phyloP scores from a whole-genome alignment of 1,140 invertebrate species.

The Aphidius gifuensis region DNA sequence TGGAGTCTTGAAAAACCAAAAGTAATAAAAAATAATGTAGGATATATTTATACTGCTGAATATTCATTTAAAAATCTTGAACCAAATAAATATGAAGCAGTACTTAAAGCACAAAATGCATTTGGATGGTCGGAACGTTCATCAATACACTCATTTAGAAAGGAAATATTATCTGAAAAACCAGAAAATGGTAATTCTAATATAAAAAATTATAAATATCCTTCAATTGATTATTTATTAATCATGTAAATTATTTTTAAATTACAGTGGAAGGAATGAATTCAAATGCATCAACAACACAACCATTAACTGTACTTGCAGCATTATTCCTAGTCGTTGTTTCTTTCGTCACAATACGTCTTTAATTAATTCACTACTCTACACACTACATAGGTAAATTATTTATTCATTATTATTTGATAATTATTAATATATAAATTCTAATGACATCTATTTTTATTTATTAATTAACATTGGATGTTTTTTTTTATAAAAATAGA shows the following conservation, averaged over 20 bases:
- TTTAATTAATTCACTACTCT: constrained; percentile 39
- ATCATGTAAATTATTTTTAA: constrained; percentile 1
- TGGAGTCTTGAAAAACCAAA: constrained; percentile 34
- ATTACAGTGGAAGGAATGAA: constrained; percentile 30
- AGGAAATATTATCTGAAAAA: constrained; percentile 25
- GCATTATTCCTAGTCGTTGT: constrained; percentile 42
- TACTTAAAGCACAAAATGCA: constrained; percentile 36
- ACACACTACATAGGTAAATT: constrained; percentile 37
- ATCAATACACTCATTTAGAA: constrained; percentile 30
- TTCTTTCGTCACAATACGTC: constrained; percentile 37
- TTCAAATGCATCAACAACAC: constrained; percentile 17
- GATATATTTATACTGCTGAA: constrained; percentile 35
- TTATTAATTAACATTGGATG: constrained; percentile 1
- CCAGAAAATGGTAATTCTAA: constrained; percentile 15
- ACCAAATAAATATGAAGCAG: constrained; percentile 40
- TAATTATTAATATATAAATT: constrained; percentile 9
- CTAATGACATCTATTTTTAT: constrained; percentile 12
- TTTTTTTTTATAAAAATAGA: constrained; percentile 26
- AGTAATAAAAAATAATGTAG: constrained; percentile 34
- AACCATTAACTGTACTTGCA: constrained; percentile 27
- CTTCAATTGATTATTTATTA: constrained; percentile 1
- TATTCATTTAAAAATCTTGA: constrained; percentile 34
- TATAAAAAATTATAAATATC: no score
- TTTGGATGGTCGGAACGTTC: constrained; percentile 44
- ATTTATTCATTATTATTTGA: not conserved